Evolutionary conservation across 2,113 vertebrate genomes (phyloP).

Genomic region (Euleptes europaea): DNA sequence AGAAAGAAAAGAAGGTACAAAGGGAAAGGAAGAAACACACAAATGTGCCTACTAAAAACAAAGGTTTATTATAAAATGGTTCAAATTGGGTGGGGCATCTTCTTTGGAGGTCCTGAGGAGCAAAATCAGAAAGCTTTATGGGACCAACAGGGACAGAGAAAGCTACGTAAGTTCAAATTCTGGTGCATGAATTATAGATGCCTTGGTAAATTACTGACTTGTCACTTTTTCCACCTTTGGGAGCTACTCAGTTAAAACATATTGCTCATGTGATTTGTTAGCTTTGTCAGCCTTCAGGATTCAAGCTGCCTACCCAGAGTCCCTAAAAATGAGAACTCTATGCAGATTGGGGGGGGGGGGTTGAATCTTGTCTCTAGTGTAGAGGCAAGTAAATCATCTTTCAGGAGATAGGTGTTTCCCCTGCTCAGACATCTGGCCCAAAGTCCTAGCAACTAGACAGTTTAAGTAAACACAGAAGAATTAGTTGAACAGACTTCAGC

Average conservation of each 20-base stretch:
- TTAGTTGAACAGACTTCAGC: background rate
- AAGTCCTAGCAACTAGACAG: background rate
- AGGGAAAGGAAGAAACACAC: constrained; percentile 6
- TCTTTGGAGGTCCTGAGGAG: background rate
- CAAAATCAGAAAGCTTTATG: background rate
- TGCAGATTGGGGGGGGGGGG: too few relatives aligned
- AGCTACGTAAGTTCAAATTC: background rate
- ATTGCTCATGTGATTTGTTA: too few relatives aligned
- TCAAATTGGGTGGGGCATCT: background rate
- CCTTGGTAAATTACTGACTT: background rate
- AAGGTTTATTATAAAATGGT: constrained; percentile 6
- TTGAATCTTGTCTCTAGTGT: too few relatives aligned
- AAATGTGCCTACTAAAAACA: constrained; percentile 33
- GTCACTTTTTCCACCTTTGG: too few relatives aligned
- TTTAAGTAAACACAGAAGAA: background rate
- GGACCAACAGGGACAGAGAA: background rate
- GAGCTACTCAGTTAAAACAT: too few relatives aligned
- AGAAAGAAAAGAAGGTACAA: constrained; percentile 18
- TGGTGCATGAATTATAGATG: background rate
- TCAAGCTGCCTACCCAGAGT: too few relatives aligned
- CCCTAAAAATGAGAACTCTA: too few relatives aligned
- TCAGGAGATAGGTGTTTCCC: too few relatives aligned
- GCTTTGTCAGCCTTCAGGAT: too few relatives aligned
- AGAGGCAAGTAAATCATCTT: too few relatives aligned
- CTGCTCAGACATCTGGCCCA: background rate